phyloP scores from a whole-genome alignment of 2,888 invertebrate species.

The Flabesymbios commensalis region DNA sequence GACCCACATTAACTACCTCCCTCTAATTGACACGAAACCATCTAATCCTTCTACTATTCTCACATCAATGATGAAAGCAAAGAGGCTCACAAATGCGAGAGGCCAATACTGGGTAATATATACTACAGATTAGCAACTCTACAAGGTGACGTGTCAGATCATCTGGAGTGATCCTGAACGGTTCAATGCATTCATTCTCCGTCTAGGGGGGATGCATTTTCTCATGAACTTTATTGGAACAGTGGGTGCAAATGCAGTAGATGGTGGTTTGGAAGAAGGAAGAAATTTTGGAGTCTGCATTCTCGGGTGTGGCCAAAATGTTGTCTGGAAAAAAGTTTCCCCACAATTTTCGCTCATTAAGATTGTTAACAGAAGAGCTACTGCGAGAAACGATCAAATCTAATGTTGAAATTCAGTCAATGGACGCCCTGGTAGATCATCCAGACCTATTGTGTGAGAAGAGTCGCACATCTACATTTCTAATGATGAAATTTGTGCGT shows the following conservation, averaged over 20 bases:
- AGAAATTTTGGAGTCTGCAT: conserved; percentile 29
- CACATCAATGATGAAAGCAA: conserved; percentile 25
- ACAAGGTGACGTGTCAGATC: conserved; percentile 27
- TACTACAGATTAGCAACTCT: conserved; percentile 34
- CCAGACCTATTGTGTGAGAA: neutral
- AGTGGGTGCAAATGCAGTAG: conserved; percentile 34
- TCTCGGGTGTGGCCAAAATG: conserved; percentile 35
- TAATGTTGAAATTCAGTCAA: neutral
- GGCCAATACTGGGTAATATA: conserved; percentile 20
- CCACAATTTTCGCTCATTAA: conserved; percentile 29
- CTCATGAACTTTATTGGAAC: conserved; percentile 39
- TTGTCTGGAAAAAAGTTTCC: conserved; percentile 38
- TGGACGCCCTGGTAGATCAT: neutral
- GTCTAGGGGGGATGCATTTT: conserved; percentile 38
- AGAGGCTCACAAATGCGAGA: conserved; percentile 13
- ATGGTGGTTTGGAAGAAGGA: conserved; percentile 34
- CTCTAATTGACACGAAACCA: conserved; percentile 28
- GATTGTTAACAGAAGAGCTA: conserved; percentile 29
- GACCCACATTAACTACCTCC: conserved; percentile 23
- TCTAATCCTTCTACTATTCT: conserved; percentile 28
- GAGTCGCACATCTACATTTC: conserved; percentile 9
- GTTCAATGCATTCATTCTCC: conserved; percentile 23
- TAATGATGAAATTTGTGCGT: conserved; percentile 31
- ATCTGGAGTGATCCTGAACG: conserved; percentile 31
- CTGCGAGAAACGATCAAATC: conserved; percentile 11